Conservation (phyloP, 30 jellyfish, hydroid and myxozoan genomes). For the Aurelia sp. region DNA sequence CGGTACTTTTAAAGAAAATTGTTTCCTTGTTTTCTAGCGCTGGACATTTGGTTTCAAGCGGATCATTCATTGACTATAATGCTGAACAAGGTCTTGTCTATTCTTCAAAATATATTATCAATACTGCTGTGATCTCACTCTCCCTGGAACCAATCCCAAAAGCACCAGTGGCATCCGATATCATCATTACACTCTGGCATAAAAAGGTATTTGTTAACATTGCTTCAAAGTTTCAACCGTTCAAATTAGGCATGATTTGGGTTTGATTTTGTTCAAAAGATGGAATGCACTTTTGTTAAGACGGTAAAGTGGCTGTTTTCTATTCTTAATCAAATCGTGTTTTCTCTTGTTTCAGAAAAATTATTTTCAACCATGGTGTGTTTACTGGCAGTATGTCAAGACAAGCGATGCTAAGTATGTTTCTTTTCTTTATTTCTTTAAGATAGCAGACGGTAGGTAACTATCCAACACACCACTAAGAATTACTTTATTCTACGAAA, state of each 20-base stretch:
- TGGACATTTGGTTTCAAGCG: slow-evolving; percentile 78
- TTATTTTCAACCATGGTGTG: slow-evolving; percentile 83
- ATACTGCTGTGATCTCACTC: slow-evolving; percentile 82
- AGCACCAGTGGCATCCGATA: slow-evolving; percentile 85
- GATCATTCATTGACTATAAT: slow-evolving; percentile 75
- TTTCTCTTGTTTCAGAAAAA: slow-evolving; percentile 35
- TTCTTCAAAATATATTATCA: slow-evolving; percentile 58
- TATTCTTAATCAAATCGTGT: no score
- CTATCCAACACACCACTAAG: no score
- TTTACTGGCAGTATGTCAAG: slow-evolving; percentile 88
- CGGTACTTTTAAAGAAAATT: no score
- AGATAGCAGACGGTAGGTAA: background rate
- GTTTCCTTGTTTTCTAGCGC: slow-evolving; percentile 16
- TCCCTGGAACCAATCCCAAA: slow-evolving; percentile 73
- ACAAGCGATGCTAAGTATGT: slow-evolving; percentile 41
- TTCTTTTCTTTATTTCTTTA: background rate
- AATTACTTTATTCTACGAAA: no score
- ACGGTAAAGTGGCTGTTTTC: no score
- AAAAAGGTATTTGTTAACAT: background rate
- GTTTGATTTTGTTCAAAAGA: no score
- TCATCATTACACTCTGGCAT: slow-evolving; percentile 84
- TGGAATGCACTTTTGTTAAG: no score
- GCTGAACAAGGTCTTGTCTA: slow-evolving; percentile 73
- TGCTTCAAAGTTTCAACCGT: no score
- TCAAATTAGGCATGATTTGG: no score